Percentiles rank a stretch among this genome's conserved stretches.
These are phyloP conservation scores for Melanotaenia nigrans DNA, from an alignment of 2,797 vertebrate genomes.

Conservation along the genomic window DNA sequence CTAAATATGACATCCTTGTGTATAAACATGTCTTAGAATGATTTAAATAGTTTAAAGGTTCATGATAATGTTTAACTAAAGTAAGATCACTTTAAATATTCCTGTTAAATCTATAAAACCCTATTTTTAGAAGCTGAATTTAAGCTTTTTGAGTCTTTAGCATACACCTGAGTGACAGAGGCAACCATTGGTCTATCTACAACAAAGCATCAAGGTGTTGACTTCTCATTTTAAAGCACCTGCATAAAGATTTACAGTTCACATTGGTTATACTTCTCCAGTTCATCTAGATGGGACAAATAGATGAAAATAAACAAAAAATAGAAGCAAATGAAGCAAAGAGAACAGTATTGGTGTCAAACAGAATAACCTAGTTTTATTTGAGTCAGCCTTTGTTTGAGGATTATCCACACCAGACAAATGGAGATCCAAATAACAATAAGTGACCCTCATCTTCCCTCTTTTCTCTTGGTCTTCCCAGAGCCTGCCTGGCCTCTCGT, in stretches of 20 bases:
- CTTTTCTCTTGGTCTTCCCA: conserved; percentile 46
- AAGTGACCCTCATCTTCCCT: not conserved
- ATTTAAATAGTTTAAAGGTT: not conserved
- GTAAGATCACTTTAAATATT: not conserved
- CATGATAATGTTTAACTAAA: not conserved
- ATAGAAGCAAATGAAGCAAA: not conserved
- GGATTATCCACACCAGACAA: not conserved
- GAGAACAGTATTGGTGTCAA: not conserved
- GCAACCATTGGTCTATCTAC: not conserved
- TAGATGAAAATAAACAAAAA: not conserved
- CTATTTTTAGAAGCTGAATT: not conserved
- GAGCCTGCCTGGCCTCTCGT: conserved; percentile 86
- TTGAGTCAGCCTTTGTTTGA: not conserved
- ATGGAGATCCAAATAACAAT: not conserved
- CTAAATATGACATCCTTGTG: not conserved
- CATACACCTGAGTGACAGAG: not conserved
- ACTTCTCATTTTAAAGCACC: too few species aligned
- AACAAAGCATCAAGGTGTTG: too few species aligned
- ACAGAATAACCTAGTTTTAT: not conserved
- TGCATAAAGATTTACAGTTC: not conserved
- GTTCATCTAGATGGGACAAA: not conserved
- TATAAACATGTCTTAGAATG: not conserved
- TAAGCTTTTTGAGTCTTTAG: not conserved
- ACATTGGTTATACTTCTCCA: not conserved
- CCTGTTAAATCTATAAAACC: not conserved